Conservation (phyloP, 2,888 invertebrate genomes). For the Ennomos erosarius region DNA sequence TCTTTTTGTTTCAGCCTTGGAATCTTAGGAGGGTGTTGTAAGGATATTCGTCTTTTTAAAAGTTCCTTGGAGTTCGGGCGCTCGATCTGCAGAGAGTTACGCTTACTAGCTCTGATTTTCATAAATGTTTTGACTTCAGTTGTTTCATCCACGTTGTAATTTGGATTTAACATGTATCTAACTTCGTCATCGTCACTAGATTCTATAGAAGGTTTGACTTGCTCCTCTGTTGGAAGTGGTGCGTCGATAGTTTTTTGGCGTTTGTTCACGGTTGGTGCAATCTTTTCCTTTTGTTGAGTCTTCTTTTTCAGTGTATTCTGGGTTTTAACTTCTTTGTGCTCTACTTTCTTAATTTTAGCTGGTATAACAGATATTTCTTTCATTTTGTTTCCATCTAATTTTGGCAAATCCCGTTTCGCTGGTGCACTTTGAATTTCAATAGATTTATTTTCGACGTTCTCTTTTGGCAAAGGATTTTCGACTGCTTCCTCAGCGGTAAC, state of each 20-base stretch:
- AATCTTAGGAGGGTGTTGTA: slow-evolving; percentile 74
- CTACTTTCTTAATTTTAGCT: slow-evolving; percentile 49
- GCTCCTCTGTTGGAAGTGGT: slow-evolving; percentile 39
- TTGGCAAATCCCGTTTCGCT: slow-evolving; percentile 36
- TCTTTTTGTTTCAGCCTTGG: slow-evolving; percentile 67
- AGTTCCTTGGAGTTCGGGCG: slow-evolving; percentile 72
- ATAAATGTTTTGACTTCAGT: slow-evolving; percentile 64
- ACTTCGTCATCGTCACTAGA: slow-evolving; percentile 75
- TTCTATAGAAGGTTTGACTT: slow-evolving; percentile 48
- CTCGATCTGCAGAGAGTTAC: slow-evolving; percentile 74
- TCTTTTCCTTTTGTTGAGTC: slow-evolving; percentile 52
- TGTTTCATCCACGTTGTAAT: slow-evolving; percentile 60
- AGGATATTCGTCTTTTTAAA: slow-evolving; percentile 67
- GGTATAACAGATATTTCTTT: slow-evolving; percentile 37
- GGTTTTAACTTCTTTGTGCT: slow-evolving; percentile 44
- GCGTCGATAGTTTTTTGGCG: slow-evolving; percentile 52
- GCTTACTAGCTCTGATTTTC: slow-evolving; percentile 71
- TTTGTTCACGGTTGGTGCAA: slow-evolving; percentile 54
- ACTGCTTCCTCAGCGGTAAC: slow-evolving; percentile 28
- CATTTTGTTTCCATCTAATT: slow-evolving; percentile 27
- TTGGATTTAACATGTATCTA: slow-evolving; percentile 77
- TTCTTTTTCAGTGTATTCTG: slow-evolving; percentile 63
- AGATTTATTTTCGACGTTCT: slow-evolving; percentile 30
- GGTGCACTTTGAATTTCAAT: slow-evolving; percentile 36
- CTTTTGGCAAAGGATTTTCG: slow-evolving; percentile 32